Evolutionary conservation across 1,140 invertebrate genomes (phyloP).

Genomic region (Gonioctena quinquepunctata): DNA sequence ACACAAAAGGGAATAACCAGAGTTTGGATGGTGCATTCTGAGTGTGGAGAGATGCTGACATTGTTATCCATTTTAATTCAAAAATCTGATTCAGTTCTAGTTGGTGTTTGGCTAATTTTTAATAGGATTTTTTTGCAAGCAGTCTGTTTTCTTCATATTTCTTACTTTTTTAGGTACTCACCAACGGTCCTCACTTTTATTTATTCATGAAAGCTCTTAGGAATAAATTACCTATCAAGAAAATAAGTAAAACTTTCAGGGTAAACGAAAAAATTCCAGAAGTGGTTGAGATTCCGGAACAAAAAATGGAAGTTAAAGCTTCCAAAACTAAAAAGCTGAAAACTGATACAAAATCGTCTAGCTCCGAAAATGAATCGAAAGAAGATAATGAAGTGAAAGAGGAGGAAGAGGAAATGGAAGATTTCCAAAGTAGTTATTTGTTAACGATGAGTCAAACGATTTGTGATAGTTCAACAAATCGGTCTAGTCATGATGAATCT

Average conservation of each 20-base stretch:
- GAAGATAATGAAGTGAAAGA: conserved; percentile 40
- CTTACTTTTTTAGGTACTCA: conserved; percentile 62
- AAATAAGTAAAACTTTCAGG: conserved; percentile 59
- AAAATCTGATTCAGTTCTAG: too few relatives aligned
- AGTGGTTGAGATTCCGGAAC: background rate
- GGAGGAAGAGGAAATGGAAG: conserved; percentile 53
- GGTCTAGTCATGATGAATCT: conserved; percentile 45
- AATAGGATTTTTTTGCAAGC: too few relatives aligned
- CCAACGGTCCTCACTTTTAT: conserved; percentile 68
- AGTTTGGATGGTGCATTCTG: too few relatives aligned
- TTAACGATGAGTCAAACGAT: conserved; percentile 68
- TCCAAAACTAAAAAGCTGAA: conserved; percentile 24
- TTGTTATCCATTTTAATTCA: too few relatives aligned
- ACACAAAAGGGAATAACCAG: too few relatives aligned
- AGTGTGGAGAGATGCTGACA: too few relatives aligned
- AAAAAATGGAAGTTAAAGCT: conserved; percentile 17
- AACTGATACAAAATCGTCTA: background rate
- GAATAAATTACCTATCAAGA: conserved; percentile 61
- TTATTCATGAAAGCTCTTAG: conserved; percentile 63
- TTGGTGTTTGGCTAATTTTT: too few relatives aligned
- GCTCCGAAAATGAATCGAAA: conserved; percentile 9
- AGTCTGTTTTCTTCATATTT: too few relatives aligned
- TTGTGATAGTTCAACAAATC: conserved; percentile 38
- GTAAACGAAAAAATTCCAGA: conserved; percentile 33
- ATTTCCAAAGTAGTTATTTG: conserved; percentile 68